Conservation (phyloP, 2,888 invertebrate genomes). For the Leptopilina myrica region DNA sequence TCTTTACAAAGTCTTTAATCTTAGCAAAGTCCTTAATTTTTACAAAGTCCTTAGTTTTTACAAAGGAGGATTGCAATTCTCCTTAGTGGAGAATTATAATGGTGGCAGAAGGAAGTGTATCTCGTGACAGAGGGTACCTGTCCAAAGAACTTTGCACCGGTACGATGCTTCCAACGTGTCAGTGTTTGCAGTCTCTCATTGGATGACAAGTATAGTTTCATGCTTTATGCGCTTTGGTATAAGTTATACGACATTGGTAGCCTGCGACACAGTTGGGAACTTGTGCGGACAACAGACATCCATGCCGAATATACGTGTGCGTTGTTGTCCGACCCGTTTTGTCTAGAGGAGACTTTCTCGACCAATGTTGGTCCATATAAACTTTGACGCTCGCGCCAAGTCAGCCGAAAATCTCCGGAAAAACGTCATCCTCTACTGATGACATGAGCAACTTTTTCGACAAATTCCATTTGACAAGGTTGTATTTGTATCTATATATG, state of each 20-base stretch:
- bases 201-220: conserved; percentile 68
- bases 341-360: conserved; percentile 24
- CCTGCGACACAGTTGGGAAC: conserved; percentile 52
- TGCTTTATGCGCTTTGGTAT: conserved; percentile 48
- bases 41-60: no score
- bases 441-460: neutral
- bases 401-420: conserved; percentile 19
- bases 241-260: conserved; percentile 28
- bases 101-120: conserved; percentile 46
- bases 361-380: conserved; percentile 18
- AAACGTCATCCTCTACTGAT: neutral
- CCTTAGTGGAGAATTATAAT: conserved; percentile 46
- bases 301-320: conserved; percentile 46
- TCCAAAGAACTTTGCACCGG: conserved; percentile 67
- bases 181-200: conserved; percentile 56
- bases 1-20: no score
- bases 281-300: conserved; percentile 45
- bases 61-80: no score
- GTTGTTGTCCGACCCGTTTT: conserved; percentile 28
- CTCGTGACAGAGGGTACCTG: conserved; percentile 60
- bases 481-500: no score
- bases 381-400: conserved; percentile 9
- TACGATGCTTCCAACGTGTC: conserved; percentile 45
- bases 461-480: neutral
- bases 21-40: no score